These are phyloP conservation scores for Cryptotis parvus DNA, from an alignment of 2,113 vertebrate species.

Conservation along the genomic window DNA sequence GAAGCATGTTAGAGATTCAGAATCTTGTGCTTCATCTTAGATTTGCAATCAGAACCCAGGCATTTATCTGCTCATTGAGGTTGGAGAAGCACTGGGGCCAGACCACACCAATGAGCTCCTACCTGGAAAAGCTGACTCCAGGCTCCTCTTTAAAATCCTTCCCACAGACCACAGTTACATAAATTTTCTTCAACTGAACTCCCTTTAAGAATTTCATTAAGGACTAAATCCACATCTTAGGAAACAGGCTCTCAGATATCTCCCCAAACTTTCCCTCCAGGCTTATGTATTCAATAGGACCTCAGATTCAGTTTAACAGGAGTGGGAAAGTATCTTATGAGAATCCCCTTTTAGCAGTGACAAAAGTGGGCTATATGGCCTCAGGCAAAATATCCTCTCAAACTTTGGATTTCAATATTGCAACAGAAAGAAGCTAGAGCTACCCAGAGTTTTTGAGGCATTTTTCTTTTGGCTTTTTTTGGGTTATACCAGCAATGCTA, in stretches of 20 bases:
- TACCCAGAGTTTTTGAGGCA: neutral
- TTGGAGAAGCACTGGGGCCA: neutral
- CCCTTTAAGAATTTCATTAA: neutral
- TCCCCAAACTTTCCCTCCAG: neutral
- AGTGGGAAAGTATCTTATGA: slow-evolving; percentile 5
- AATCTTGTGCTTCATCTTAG: neutral
- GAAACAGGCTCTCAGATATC: neutral
- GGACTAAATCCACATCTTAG: slow-evolving; percentile 22
- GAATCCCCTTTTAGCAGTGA: slow-evolving; percentile 10
- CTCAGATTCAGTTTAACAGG: neutral
- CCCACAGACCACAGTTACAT: slow-evolving; percentile 14
- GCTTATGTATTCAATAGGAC: neutral
- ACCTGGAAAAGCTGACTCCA: slow-evolving; percentile 1
- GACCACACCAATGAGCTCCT: neutral
- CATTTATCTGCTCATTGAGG: neutral
- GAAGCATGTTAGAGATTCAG: neutral
- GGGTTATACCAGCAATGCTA: too few species aligned
- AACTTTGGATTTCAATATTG: neutral
- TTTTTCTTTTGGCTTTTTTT: too few species aligned
- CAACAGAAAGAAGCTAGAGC: slow-evolving; percentile 22
- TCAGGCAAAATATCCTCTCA: slow-evolving; percentile 26
- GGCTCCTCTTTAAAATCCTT: slow-evolving; percentile 6
- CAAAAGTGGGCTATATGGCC: neutral
- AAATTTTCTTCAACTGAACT: slow-evolving; percentile 4
- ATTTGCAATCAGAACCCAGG: neutral